Evolutionary conservation across 2,113 vertebrate species (phyloP), one percentile per base, ranked within the genome.

Genomic region (Tenebrosternarchus preto): DNA sequence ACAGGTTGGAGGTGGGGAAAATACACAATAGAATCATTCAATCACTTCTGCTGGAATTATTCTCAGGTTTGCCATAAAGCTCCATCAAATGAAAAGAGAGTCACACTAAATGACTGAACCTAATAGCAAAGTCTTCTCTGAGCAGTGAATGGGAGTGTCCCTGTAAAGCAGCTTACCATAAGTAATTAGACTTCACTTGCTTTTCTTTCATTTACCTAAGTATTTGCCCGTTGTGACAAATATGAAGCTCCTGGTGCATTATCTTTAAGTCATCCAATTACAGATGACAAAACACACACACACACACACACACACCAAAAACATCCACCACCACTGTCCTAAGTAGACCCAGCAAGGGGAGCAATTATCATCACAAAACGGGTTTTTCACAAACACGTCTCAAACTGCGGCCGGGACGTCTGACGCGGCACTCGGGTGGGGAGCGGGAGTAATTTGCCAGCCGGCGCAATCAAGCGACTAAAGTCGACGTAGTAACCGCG

Each of bases 111-210:
- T 39, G 75, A 22, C 74, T 66, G 67, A 60, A 61, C 53, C 76
- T 83, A 76, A 83, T 86, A 81, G 77, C 56, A 24, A 78, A 70
- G 82, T 75, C 82, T 73, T 59, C 78, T 76, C 43, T 81, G 73
- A 77, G 27, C 82, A 43, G 79, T 73, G 53, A 80, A 76, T 61
- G 75, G 79, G 83, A 68, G 72, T n/a, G n/a, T 39, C 74, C 73
- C 76, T 68, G 50, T 83, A 81, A 85, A 85, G 81, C 67, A 53
- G 64, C 63, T 61, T 53, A 79, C 63, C 60, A 70, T 63, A 36
- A 64, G 61, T 67, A 77, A 80, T 80, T 80, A 80, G 17, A 74
- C 76, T 81, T 66, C 24, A 9, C 17, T 84, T 67, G 50, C 57
- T 12, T 31, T 20, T 43, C 11, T 50, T 50, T 50, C 2, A 50